A percentile compares a stretch with the other conserved stretches of the same genome.
phyloP scores from a whole-genome alignment of 2,797 vertebrate species.

The Setipinna tenuifilis region DNA sequence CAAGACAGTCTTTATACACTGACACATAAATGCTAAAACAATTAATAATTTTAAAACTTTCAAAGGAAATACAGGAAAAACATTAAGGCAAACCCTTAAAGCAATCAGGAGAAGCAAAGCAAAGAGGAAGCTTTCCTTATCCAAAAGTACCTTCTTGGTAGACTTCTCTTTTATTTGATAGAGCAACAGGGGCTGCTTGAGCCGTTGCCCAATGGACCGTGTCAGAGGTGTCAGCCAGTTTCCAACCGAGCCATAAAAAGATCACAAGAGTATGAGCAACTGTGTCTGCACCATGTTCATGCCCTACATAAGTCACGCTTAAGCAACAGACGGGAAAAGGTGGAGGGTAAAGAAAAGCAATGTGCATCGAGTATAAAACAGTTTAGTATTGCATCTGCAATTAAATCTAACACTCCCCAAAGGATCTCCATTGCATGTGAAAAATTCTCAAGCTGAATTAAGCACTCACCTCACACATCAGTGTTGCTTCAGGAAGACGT shows the following conservation, averaged over 20 bases:
- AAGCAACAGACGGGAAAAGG: not conserved
- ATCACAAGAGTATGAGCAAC: not conserved
- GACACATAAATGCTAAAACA: no score
- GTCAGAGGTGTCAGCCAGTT: constrained; percentile 20
- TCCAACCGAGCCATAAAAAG: constrained; percentile 15
- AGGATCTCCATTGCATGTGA: no score
- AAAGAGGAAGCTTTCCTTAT: not conserved
- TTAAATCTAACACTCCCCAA: no score
- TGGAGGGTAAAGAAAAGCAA: not conserved
- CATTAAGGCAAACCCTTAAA: no score
- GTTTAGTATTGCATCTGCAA: no score
- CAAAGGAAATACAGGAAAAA: no score
- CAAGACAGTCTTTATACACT: no score
- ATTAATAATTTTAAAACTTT: no score
- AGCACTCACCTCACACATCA: no score
- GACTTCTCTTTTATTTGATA: constrained; percentile 24
- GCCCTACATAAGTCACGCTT: not conserved
- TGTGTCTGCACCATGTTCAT: not conserved
- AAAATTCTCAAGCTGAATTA: no score
- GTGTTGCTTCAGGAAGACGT: no score
- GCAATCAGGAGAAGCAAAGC: not conserved
- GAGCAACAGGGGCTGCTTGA: not conserved
- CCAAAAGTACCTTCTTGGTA: not conserved
- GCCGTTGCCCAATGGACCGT: constrained; percentile 10
- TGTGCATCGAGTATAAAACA: no score